Base-by-base conservation (phyloP, 2,113 vertebrate species). In the Camarhynchus parvulus region DNA sequence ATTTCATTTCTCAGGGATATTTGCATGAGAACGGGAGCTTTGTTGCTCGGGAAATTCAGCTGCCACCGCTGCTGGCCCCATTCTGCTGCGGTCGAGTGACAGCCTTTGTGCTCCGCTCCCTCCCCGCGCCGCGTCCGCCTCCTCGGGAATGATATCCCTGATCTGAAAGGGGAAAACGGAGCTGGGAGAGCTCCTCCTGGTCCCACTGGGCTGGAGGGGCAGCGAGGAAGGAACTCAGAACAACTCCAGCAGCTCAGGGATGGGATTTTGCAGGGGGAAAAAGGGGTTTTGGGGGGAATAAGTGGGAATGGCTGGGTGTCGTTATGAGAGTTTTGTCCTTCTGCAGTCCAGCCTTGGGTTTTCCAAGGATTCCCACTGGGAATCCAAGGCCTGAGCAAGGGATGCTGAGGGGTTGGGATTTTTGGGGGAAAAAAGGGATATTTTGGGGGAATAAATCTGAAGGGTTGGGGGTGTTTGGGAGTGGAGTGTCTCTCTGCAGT, bases 1-100 rank as follows among this genome's bases (percentile, higher is more conserved):
- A 83, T 93, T 96, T 95, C 82, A 85, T 95, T 95, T 85, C 91
- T 79, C 20, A 18, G 94, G 75, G 55, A 74, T 85, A 96, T 97
- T 97, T 97, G 96, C 97, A 97, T 96, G 97, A 97, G 41, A 97
- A 96, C 93, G 83, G 94, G 74, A 67, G 83, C 89, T 96, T 96
- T 96, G 92, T 93, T 85, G 91, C 94, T 84, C 9, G 64, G 93
- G 93, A 96, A 97, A 96, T 96, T 92, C 86, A 85, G 91, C 93
- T 64, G 82, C 96, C 69, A 10, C 79, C 74, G 24, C 87, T 78
- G 70, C 31, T 42, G 67, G 49, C 93, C 92, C 92, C 73, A 7
- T 94, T 92, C 84, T 62, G 63, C 91, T 46, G 90, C 13, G 41
- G 78, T 49, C 50, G n/a, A 94, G 91, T 56, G 90, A 93, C 85